Percentiles rank a stretch among this genome's conserved stretches.
Evolutionary conservation across 2,888 invertebrate species (phyloP).

Genomic region (Sminthurides aquaticus): DNA sequence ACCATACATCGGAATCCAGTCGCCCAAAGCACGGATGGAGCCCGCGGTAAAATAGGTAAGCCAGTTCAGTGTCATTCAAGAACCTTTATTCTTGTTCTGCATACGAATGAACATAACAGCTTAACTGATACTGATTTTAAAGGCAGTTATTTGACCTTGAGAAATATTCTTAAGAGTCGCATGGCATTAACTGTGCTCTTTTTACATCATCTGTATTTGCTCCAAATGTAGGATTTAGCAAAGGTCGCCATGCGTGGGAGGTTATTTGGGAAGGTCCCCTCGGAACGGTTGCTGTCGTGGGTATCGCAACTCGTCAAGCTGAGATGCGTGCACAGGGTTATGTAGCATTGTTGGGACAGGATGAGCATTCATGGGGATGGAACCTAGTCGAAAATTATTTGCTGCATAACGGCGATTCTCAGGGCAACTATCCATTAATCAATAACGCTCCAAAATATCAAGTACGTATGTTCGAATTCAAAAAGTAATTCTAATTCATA

Average conservation of each 20-base stretch:
- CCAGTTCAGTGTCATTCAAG: background rate
- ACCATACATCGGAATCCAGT: slow-evolving; percentile 96
- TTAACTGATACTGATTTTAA: no score
- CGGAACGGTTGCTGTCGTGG: slow-evolving; percentile 96
- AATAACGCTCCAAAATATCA: slow-evolving; percentile 98
- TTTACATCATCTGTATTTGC: background rate
- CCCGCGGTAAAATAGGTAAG: slow-evolving; percentile 66
- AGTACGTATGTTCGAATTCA: slow-evolving; percentile 51
- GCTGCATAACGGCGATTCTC: slow-evolving; percentile 89
- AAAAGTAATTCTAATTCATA: background rate
- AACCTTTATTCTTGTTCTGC: no score
- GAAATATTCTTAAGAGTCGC: no score
- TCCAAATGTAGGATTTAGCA: slow-evolving; percentile 60
- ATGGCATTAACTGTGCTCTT: no score
- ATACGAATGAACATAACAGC: no score
- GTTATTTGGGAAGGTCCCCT: slow-evolving; percentile 97
- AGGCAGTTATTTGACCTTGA: no score
- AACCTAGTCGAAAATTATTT: slow-evolving; percentile 96
- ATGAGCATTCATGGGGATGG: slow-evolving; percentile 99
- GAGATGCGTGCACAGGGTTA: slow-evolving; percentile 59
- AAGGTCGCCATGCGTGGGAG: slow-evolving; percentile 95
- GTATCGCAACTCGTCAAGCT: slow-evolving; percentile 89
- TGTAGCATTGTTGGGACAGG: slow-evolving; percentile 85
- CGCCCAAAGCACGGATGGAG: slow-evolving; percentile 93
- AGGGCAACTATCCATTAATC: slow-evolving; percentile 84